Evolutionary conservation across 2,888 invertebrate species (phyloP).

Genomic region (Aplocera efformata): DNA sequence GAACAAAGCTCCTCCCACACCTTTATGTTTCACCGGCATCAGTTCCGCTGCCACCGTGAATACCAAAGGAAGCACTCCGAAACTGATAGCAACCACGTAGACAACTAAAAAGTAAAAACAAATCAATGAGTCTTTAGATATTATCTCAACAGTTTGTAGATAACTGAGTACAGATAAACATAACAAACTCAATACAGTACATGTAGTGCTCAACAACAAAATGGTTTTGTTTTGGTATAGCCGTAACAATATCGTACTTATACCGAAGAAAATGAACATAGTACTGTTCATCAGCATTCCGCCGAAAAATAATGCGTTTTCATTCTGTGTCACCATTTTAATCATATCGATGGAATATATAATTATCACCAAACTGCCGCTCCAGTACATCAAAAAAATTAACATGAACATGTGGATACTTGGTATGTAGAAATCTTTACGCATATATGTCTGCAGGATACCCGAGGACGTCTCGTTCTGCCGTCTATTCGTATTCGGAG

Average conservation of each 20-base stretch:
- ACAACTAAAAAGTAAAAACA: constrained; percentile 21
- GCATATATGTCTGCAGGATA: no score
- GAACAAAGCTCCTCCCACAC: constrained; percentile 24
- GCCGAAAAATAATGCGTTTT: constrained; percentile 18
- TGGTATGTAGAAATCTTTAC: constrained; percentile 28
- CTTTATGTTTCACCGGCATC: constrained; percentile 29
- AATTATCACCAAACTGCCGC: constrained; percentile 20
- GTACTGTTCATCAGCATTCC: constrained; percentile 15
- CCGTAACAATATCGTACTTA: constrained; percentile 12
- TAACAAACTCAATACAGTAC: constrained; percentile 11
- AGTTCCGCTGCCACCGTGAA: constrained; percentile 21
- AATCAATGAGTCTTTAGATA: constrained; percentile 17
- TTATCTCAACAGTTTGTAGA: constrained; percentile 12
- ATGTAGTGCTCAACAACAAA: constrained; percentile 11
- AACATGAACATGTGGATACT: constrained; percentile 24
- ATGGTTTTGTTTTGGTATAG: constrained; percentile 19
- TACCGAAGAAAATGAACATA: constrained; percentile 10
- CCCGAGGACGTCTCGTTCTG: constrained; percentile 6
- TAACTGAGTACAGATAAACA: constrained; percentile 8
- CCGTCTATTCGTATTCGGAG: no score
- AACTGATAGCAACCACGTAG: constrained; percentile 15
- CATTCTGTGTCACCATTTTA: constrained; percentile 18
- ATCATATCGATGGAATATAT: constrained; percentile 27
- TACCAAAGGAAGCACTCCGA: constrained; percentile 16
- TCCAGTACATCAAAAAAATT: constrained; percentile 27